Evolutionary conservation across 1,140 invertebrate species (phyloP).

Genomic region (Tetramorium simillimum): DNA sequence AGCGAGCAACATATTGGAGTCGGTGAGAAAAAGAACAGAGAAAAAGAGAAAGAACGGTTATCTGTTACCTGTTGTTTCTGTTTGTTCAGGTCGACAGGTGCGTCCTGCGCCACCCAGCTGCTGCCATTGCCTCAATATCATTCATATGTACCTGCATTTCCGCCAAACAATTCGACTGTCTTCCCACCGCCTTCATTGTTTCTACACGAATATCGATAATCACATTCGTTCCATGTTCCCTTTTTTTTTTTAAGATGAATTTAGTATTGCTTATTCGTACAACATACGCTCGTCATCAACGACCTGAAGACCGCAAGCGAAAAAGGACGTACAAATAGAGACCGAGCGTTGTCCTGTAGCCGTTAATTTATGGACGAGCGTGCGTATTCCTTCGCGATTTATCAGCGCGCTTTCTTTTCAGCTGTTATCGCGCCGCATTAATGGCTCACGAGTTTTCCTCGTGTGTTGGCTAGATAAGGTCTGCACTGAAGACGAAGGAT

Average conservation of each 20-base stretch:
- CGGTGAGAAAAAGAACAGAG: conserved; percentile 35
- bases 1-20: conserved; percentile 63
- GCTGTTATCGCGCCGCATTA: conserved; percentile 67
- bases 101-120: conserved; percentile 80
- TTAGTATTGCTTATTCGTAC: neutral
- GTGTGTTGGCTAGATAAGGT: conserved; percentile 71
- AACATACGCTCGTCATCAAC: neutral
- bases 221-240: conserved; percentile 1
- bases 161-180: conserved; percentile 57
- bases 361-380: conserved; percentile 52
- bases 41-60: conserved; percentile 74
- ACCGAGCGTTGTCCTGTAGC: neutral
- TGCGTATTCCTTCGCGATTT: conserved; percentile 68
- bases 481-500: conserved; percentile 59
- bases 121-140: conserved; percentile 79
- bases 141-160: conserved; percentile 68
- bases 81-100: conserved; percentile 83
- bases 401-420: conserved; percentile 74
- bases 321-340: neutral
- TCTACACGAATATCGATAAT: conserved; percentile 61
- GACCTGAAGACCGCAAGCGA: neutral
- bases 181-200: conserved; percentile 30
- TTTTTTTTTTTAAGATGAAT: conserved; percentile 1
- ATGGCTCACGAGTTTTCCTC: conserved; percentile 74
- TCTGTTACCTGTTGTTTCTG: conserved; percentile 81